Conservation (phyloP, 2,113 vertebrate species). For the Lontra canadensis region DNA sequence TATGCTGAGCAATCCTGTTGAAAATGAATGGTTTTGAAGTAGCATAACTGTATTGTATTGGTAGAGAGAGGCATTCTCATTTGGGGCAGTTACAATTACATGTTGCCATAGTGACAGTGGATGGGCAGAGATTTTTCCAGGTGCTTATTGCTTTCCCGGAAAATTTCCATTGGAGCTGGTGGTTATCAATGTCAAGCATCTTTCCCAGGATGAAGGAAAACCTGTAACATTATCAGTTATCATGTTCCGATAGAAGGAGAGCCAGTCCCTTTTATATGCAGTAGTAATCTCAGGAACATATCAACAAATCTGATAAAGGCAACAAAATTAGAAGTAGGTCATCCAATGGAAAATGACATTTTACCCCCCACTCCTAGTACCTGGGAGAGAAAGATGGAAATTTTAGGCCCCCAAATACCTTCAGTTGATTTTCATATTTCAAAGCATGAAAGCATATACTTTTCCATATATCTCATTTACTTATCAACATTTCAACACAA, state of each 20-base stretch:
- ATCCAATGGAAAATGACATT: background rate
- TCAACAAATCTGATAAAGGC: slow-evolving; percentile 14
- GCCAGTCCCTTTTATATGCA: background rate
- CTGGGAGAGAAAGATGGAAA: background rate
- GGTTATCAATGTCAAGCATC: background rate
- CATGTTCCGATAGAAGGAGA: background rate
- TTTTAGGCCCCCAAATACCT: background rate
- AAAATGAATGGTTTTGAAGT: background rate
- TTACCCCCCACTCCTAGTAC: background rate
- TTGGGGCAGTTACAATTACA: background rate
- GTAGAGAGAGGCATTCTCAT: background rate
- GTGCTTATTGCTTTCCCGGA: background rate
- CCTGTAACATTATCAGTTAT: background rate
- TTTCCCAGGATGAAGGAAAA: background rate
- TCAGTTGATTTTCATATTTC: slow-evolving; percentile 34
- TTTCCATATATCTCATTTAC: background rate
- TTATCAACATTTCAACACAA: slow-evolving; percentile 27
- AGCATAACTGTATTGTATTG: background rate
- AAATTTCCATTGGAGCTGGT: background rate
- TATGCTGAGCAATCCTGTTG: background rate
- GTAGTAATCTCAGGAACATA: background rate
- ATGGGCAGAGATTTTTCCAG: background rate
- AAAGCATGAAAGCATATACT: background rate
- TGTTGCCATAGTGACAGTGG: slow-evolving; percentile 21
- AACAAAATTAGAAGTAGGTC: background rate